Percentiles rank a stretch among this genome's conserved stretches.
These are phyloP conservation scores for Muraenolepis orangiensis DNA, from an alignment of 2,797 vertebrate genomes.

Conservation along the genomic window DNA sequence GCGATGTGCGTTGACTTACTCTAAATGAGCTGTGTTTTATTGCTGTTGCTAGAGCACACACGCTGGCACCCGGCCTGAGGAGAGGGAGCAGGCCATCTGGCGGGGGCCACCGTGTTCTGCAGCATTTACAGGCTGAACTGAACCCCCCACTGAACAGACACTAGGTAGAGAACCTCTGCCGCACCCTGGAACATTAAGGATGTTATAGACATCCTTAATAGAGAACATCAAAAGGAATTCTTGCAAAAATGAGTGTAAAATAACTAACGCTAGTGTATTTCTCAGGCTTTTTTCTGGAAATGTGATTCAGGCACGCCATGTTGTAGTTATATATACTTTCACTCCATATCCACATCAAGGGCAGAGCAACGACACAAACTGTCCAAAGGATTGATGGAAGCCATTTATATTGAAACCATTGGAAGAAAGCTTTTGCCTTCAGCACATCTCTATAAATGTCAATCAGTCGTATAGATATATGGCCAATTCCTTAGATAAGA, in stretches of 20 bases:
- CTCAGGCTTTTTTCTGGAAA: constrained; percentile 2
- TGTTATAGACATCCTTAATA: constrained; percentile 27
- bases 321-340: neutral
- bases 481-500: constrained; percentile 30
- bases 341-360: neutral
- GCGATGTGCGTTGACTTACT: constrained; percentile 19
- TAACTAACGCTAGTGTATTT: constrained; percentile 41
- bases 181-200: constrained; percentile 23
- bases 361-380: neutral
- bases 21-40: constrained; percentile 26
- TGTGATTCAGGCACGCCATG: neutral
- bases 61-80: neutral
- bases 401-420: constrained; percentile 4
- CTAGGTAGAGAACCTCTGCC: constrained; percentile 21
- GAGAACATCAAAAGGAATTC: neutral
- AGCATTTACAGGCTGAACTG: constrained; percentile 24
- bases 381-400: neutral
- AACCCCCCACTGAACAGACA: constrained; percentile 18
- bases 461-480: constrained; percentile 31
- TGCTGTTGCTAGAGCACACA: neutral
- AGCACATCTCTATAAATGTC: constrained; percentile 20
- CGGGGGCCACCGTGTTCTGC: constrained; percentile 41
- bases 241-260: constrained; percentile 31
- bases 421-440: constrained; percentile 27
- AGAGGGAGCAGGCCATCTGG: constrained; percentile 29